These are phyloP conservation scores for Podarcis lilfordi DNA, from an alignment of 2,797 vertebrate genomes.

Conservation along the genomic window DNA sequence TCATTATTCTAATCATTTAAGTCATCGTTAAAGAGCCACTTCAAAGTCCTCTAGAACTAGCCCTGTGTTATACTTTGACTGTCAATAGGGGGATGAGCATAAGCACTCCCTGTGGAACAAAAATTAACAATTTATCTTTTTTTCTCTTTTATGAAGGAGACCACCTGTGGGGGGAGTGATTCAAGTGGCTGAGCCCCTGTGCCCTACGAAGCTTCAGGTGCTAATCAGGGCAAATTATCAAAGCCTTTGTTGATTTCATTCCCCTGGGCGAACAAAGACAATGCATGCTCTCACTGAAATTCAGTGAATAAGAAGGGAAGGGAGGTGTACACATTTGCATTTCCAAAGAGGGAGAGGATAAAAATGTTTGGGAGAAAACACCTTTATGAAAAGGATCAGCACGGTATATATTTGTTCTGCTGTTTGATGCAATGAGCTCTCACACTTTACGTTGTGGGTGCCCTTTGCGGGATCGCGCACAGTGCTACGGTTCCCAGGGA, in stretches of 20 bases:
- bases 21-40: slow-evolving; percentile 38
- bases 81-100: slow-evolving; percentile 15
- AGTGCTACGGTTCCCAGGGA: no score
- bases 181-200: slow-evolving; percentile 41
- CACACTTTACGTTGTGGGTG: no score
- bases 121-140: slow-evolving; percentile 56
- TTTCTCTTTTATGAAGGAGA: slow-evolving; percentile 55
- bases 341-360: background rate
- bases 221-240: slow-evolving; percentile 74
- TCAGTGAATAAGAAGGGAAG: background rate
- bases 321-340: background rate
- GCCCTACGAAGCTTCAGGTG: slow-evolving; percentile 60
- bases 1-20: slow-evolving; percentile 56
- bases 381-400: background rate
- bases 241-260: slow-evolving; percentile 62
- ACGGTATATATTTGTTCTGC: background rate
- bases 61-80: slow-evolving; percentile 48
- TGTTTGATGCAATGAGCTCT: no score
- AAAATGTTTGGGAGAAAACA: background rate
- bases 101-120: slow-evolving; percentile 42
- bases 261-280: slow-evolving; percentile 50
- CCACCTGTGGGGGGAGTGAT: slow-evolving; percentile 63
- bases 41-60: slow-evolving; percentile 45
- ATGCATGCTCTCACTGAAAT: slow-evolving; percentile 23
- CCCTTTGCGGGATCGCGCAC: no score